Base-by-base conservation (phyloP, 1,140 invertebrate genomes). In the Psilanteris sp. region DNA sequence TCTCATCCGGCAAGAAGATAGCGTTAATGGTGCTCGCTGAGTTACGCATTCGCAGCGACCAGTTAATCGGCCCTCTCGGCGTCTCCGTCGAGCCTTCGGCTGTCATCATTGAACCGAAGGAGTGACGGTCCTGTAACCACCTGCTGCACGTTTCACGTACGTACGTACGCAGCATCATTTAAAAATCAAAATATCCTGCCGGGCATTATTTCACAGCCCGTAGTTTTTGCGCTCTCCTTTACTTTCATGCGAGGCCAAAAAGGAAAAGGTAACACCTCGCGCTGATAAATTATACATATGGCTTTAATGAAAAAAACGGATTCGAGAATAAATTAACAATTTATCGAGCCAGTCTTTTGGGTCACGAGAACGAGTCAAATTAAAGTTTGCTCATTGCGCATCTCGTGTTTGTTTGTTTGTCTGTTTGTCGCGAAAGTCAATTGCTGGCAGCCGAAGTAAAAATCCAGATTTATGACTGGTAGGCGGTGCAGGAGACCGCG, bases 401-500 rank as follows among this genome's bases (percentile, higher is more conserved):
- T 10, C 13, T 39, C 15, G 18, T 10, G 10, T 27, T 43, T 64
- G 36, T 27, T 43, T 64, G 36, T 55, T 54, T 43, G 43, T 66
- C 46, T 39, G 41, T 67, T 81, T 79, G 81, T 74, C 78, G 29
- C 62, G 79, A 67, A 64, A 82, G 72, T 72, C 80, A 82, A 87
- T 85, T 83, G 81, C 74, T 61, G 55, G 7, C 54, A 31, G 52
- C 34, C 13, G 37, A 24, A 14, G 39, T 59, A 85, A 84, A 85
- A 85, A 82, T 72, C n/a, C 68, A 75, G 66, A 88, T 87, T 87
- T 87, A 86, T 82, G 76, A 74, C 29, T 57, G 54, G 78, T 76
- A 83, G 82, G 79, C 79, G 81, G 82, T 80, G 22, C 73, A 26
- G 39, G 16, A 48, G 32, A 66, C 31, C 34, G 46, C 64, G 70